phyloP scores from a whole-genome alignment of 2,888 invertebrate genomes.

The Hoplodrina ambigua region DNA sequence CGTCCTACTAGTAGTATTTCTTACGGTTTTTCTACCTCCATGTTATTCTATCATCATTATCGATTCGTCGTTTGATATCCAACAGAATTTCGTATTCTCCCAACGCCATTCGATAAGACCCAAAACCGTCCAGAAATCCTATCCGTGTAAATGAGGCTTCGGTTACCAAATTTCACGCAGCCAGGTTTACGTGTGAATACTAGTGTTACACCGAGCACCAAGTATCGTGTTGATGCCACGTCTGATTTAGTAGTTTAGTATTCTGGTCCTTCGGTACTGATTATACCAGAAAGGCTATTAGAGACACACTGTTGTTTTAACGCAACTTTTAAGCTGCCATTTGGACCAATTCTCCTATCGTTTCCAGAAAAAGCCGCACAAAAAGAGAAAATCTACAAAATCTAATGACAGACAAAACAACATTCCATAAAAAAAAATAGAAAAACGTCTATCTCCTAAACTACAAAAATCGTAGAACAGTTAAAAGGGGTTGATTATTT shows the following conservation, averaged over 20 bases:
- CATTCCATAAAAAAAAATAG: too few relatives aligned
- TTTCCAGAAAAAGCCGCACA: too few relatives aligned
- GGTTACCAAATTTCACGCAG: constrained; percentile 38
- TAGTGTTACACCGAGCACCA: constrained; percentile 1
- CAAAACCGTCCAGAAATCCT: background rate
- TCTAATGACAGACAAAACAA: too few relatives aligned
- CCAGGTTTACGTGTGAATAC: constrained; percentile 45
- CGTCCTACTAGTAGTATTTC: too few relatives aligned
- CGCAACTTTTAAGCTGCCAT: too few relatives aligned
- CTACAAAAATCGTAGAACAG: too few relatives aligned
- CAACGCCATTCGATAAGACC: constrained; percentile 23
- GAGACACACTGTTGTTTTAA: too few relatives aligned
- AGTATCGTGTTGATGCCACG: constrained; percentile 27
- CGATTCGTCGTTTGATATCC: constrained; percentile 8
- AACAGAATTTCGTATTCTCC: background rate
- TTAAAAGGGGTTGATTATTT: too few relatives aligned
- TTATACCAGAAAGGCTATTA: too few relatives aligned
- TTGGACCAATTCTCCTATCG: too few relatives aligned
- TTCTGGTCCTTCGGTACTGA: background rate
- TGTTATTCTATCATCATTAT: constrained; percentile 7
- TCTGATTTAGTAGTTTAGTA: constrained; percentile 11
- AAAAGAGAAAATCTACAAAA: too few relatives aligned
- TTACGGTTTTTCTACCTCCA: background rate
- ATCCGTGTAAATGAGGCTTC: constrained; percentile 17
- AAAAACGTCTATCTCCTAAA: too few relatives aligned